phyloP scores from a whole-genome alignment of 1,140 invertebrate species.

The Zelostemma sp. region DNA sequence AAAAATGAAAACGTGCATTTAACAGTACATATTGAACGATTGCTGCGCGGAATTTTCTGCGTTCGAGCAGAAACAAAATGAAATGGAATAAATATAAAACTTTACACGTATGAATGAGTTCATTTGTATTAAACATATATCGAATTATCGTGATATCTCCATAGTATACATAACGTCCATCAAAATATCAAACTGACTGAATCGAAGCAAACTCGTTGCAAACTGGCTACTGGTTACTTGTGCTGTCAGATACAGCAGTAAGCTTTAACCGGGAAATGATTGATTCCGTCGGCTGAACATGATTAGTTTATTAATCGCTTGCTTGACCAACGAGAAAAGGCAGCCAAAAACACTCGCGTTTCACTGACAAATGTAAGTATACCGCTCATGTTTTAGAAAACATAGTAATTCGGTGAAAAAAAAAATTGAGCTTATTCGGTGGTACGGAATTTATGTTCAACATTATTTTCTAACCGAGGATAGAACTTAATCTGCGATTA shows the following conservation, averaged over 20 bases:
- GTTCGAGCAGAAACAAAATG: conserved; percentile 13
- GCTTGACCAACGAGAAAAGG: conserved; percentile 54
- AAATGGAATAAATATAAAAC: conserved; percentile 21
- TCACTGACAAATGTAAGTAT: conserved; percentile 26
- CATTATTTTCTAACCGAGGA: too few species aligned
- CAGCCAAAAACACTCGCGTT: conserved; percentile 36
- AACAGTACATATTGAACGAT: conserved; percentile 14
- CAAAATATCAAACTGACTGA: conserved; percentile 50
- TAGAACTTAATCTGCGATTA: conserved; percentile 1
- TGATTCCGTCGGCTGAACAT: conserved; percentile 59
- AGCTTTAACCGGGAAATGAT: conserved; percentile 58
- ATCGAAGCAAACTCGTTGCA: conserved; percentile 53
- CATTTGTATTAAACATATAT: conserved; percentile 12
- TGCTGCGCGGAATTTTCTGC: conserved; percentile 9
- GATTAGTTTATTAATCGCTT: conserved; percentile 65
- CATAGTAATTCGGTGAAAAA: too few species aligned
- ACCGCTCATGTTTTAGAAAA: conserved; percentile 23
- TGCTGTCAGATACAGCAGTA: conserved; percentile 58
- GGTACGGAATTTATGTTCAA: too few species aligned
- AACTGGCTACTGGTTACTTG: conserved; percentile 51
- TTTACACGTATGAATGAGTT: neutral
- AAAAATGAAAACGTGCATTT: neutral
- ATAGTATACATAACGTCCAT: conserved; percentile 36
- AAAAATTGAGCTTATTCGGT: too few species aligned
- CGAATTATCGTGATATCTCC: conserved; percentile 26